Conservation (phyloP, 2,113 vertebrate genomes). For the Camelus bactrianus region DNA sequence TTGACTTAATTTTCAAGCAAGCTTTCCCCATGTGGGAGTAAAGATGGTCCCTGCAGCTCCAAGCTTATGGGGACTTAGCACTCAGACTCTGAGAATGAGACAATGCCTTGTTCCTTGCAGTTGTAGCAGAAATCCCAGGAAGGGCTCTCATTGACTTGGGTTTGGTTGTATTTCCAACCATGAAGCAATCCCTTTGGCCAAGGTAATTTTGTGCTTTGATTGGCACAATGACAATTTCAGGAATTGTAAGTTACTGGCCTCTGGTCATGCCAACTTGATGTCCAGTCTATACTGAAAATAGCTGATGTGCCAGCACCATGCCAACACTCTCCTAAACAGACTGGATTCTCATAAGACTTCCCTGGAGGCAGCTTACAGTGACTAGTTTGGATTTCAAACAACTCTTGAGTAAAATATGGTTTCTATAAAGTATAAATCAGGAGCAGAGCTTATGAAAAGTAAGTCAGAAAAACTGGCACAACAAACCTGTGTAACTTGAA, state of each 20-base stretch:
- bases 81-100: neutral
- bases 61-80: neutral
- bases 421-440: neutral
- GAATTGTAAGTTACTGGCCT: neutral
- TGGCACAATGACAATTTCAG: neutral
- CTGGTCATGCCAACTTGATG: neutral
- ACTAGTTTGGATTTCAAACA: neutral
- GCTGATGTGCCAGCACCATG: neutral
- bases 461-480: neutral
- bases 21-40: neutral
- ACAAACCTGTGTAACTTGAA: neutral
- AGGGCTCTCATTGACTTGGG: neutral
- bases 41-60: neutral
- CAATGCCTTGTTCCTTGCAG: neutral
- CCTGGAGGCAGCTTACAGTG: neutral
- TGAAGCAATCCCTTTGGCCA: neutral
- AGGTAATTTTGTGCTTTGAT: neutral
- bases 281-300: neutral
- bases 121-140: neutral
- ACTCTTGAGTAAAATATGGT: neutral
- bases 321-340: neutral
- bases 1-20: slow-evolving; percentile 11
- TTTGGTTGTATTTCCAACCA: neutral
- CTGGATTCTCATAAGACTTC: neutral
- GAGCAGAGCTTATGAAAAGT: neutral